Base-by-base conservation (phyloP, 2,797 vertebrate species). In the Pygocentrus nattereri region DNA sequence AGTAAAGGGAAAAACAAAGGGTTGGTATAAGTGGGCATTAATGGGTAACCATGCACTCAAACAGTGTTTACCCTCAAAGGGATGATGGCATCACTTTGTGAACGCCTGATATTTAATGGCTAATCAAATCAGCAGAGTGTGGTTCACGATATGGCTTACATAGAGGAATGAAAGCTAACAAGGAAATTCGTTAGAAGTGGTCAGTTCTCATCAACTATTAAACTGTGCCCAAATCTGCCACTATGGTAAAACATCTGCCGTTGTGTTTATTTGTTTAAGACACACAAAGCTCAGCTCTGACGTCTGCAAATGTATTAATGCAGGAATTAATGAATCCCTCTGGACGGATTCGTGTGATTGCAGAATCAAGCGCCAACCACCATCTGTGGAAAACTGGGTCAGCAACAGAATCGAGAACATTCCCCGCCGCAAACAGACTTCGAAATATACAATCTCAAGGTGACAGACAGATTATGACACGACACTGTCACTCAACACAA, bases 351-450 rank as follows among this genome's bases (percentile, higher is more conserved):
- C 68, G 49, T 44, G 59, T 67, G 76, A 72, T 67, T 71, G 44
- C 25, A 75, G 27, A 79, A 79, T 59, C 34, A 72, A 76, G 6
- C n/a, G 15, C 30, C 59, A 27, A 10, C 30, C 15, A 10, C 13
- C 80, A 82, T 56, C 76, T 76, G 52, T 77, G 25, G 62, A 65
- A 31, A 34, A 75, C 8, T 68, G 64, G 64, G 52, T 70, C 72
- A 79, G 62, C 41, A 38, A 41, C 7, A 25, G 11, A 41, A 30
- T 44, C 47, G 44, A 74, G 34, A 59, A 68, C 80, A 62, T 76
- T 76, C 65, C 65, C 19, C 72, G 27, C 16, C 21, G 61, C 27
- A 38, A 59, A 41, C 27, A 38, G 62, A 54, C 70, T 23, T 74
- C 19, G 34, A 25, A 58, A 58, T 21, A 25, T 27, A 56, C 12